phyloP scores from a whole-genome alignment of 2,797 vertebrate species.

The Chiroxiphia lanceolata region DNA sequence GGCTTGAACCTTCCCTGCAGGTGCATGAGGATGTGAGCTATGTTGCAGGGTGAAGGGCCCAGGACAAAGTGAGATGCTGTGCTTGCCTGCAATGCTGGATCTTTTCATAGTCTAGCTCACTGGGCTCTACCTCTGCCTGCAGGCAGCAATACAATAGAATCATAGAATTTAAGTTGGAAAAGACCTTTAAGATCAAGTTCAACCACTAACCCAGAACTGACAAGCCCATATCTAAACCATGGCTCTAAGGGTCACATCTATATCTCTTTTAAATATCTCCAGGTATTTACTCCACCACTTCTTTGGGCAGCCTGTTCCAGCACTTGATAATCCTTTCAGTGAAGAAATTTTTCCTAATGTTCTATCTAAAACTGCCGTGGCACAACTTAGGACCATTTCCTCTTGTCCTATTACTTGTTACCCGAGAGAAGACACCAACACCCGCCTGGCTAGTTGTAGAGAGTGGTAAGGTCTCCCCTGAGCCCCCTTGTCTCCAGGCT shows the following conservation, averaged over 20 bases:
- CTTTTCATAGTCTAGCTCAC: not conserved
- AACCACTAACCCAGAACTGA: not conserved
- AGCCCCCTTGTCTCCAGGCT: not conserved
- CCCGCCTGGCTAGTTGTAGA: not conserved
- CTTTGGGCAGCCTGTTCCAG: not conserved
- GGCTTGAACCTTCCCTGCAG: not conserved
- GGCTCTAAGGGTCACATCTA: not conserved
- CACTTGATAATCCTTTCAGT: not conserved
- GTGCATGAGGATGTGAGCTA: not conserved
- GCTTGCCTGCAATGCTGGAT: not conserved
- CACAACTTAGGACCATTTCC: not conserved
- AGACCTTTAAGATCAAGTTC: not conserved
- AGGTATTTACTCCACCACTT: not conserved
- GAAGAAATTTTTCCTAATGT: not conserved
- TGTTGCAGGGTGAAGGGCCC: not conserved
- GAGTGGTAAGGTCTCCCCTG: not conserved
- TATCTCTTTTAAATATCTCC: not conserved
- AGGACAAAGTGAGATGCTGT: not conserved
- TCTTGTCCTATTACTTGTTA: not conserved
- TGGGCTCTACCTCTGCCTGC: not conserved
- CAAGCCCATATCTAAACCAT: not conserved
- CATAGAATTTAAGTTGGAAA: not conserved
- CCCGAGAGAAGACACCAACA: not conserved
- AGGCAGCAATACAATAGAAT: not conserved
- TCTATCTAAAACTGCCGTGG: not conserved